Evolutionary conservation across 1,140 invertebrate species (phyloP).

Genomic region (Bombus breviceps): DNA sequence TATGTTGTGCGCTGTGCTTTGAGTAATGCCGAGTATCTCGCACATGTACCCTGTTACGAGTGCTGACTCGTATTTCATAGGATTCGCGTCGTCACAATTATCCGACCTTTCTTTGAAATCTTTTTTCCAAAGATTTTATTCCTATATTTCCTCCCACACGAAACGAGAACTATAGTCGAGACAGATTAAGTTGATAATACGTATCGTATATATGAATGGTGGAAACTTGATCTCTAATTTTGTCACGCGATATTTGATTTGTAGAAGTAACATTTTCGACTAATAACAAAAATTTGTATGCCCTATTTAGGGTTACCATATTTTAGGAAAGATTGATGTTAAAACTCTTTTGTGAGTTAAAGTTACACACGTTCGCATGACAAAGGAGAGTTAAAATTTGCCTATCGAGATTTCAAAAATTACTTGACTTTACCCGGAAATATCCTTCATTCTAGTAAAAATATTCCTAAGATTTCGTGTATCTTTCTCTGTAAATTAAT

Average conservation of each 20-base stretch:
- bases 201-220: too few species aligned
- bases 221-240: too few species aligned
- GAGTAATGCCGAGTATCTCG: background rate
- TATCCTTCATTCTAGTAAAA: background rate
- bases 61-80: background rate
- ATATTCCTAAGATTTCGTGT: background rate
- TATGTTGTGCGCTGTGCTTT: background rate
- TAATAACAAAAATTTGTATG: too few species aligned
- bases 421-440: background rate
- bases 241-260: too few species aligned
- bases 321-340: background rate
- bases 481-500: too few species aligned
- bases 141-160: background rate
- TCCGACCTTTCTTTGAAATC: background rate
- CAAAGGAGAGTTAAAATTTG: background rate
- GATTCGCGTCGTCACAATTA: background rate
- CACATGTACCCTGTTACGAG: background rate
- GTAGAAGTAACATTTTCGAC: too few species aligned
- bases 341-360: background rate
- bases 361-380: background rate
- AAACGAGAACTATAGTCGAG: too few species aligned
- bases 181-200: too few species aligned
- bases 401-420: background rate
- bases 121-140: background rate
- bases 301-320: background rate